Conservation (phyloP, 2,888 invertebrate genomes). For the Drosophila hamatofila region DNA sequence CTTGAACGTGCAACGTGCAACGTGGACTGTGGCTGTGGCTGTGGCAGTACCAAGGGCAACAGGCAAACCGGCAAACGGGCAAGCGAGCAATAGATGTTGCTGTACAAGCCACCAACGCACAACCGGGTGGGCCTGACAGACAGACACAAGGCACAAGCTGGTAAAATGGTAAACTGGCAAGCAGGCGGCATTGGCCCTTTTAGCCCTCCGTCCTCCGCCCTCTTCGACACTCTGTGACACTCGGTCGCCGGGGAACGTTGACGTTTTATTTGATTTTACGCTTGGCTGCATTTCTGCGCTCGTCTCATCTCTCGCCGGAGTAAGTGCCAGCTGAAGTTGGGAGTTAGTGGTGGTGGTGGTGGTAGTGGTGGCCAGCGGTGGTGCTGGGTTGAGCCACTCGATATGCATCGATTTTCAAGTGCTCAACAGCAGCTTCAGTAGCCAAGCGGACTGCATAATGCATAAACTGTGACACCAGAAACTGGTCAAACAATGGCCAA, state of each 20-base stretch:
- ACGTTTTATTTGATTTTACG: constrained; percentile 82
- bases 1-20: constrained; percentile 59
- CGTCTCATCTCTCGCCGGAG: constrained; percentile 48
- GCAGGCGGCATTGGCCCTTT: constrained; percentile 45
- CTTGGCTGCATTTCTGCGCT: constrained; percentile 72
- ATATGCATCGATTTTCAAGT: constrained; percentile 76
- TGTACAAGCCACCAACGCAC: constrained; percentile 55
- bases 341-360: no score
- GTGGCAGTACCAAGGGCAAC: constrained; percentile 23
- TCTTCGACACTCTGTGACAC: constrained; percentile 38
- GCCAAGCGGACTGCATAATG: constrained; percentile 65
- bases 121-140: constrained; percentile 49
- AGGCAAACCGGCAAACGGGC: neutral
- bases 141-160: constrained; percentile 5
- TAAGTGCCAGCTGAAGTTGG: constrained; percentile 12
- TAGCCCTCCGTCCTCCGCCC: constrained; percentile 44
- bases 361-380: no score
- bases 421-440: constrained; percentile 36
- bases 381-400: constrained; percentile 55
- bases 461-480: constrained; percentile 71
- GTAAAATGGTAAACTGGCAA: constrained; percentile 17
- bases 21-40: constrained; percentile 25
- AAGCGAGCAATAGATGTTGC: constrained; percentile 14
- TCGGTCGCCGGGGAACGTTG: constrained; percentile 58
- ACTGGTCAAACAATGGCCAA: constrained; percentile 66